Base-by-base conservation (phyloP, 2,888 invertebrate species). In the Dorcus hopei region DNA sequence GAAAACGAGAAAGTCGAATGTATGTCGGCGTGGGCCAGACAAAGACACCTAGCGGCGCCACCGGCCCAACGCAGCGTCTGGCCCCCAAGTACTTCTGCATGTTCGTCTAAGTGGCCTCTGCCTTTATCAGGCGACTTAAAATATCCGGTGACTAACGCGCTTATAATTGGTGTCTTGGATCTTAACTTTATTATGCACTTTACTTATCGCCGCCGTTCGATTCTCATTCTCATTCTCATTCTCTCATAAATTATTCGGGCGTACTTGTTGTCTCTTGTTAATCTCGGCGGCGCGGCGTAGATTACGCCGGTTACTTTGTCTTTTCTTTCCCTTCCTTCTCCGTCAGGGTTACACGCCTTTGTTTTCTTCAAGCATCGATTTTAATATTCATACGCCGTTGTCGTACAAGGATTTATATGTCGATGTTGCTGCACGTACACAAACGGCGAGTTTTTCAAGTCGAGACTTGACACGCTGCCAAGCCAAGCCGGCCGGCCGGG, bases 51-150 rank as follows among this genome's bases (percentile, higher is more conserved):
- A 45, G 45, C 45, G 72, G 74, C 72, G 72, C 74, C 74, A 71
- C 60, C 26, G 61, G 65, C 64, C 65, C 58, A 57, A 58, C 63
- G 58, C 61, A 61, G 61, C 59, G 72, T 72, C 72, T 72, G 68
- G 62, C 63, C 64, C 61, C 53, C 68, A 72, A 73, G 72, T 70
- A 72, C 70, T 70, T 70, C 69, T 71, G 68, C 68, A 66, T 71
- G 72, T 73, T 68, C 65, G 61, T 63, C 65, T 33, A 71, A 74
- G 72, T 73, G 72, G 68, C 61, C 58, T 63, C 57, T 57, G 51
- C 57, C 68, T 73, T 70, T 72, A 72, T 74, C 70, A 64, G 62
- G 63, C 64, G 65, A 68, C 67, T 68, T 62, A 61, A 65, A 64
- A 66, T 68, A 70, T 71, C 71, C 71, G 70, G 70, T 68, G 64